A percentile compares a stretch with the other conserved stretches of the same genome.
Evolutionary conservation across 2,113 vertebrate species (phyloP).

Genomic region (Syrrhaptes paradoxus): DNA sequence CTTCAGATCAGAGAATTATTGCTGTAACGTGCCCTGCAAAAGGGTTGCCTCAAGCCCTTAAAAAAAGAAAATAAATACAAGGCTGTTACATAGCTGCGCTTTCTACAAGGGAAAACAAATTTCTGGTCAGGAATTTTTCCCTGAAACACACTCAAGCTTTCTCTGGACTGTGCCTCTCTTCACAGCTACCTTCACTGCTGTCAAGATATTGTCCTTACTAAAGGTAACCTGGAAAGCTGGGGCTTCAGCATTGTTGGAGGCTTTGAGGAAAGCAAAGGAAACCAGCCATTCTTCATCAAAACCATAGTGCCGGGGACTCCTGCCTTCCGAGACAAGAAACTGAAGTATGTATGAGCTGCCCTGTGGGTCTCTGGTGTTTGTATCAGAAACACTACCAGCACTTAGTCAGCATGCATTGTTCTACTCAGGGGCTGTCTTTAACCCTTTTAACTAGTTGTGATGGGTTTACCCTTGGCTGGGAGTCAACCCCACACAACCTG

Average conservation of each 20-base stretch:
- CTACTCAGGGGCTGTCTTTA: neutral
- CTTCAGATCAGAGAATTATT: neutral
- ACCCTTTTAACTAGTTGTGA: too few species aligned
- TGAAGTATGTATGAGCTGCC: slow-evolving; percentile 80
- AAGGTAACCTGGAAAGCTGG: slow-evolving; percentile 91
- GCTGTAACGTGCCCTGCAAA: neutral
- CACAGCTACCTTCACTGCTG: slow-evolving; percentile 90
- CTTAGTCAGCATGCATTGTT: accelerated
- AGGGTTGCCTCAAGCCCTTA: neutral
- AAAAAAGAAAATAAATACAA: neutral
- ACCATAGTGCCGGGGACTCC: slow-evolving; percentile 93
- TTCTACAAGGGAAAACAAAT: neutral
- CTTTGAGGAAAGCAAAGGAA: slow-evolving; percentile 88
- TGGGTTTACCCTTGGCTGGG: too few species aligned
- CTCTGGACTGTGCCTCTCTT: neutral
- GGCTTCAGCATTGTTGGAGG: slow-evolving; percentile 95
- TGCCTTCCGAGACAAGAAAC: slow-evolving; percentile 86
- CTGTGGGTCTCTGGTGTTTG: neutral
- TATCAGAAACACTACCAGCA: accelerated
- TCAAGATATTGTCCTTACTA: slow-evolving; percentile 86
- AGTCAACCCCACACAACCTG: too few species aligned
- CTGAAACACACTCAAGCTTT: neutral
- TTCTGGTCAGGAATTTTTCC: neutral
- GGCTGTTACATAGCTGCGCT: neutral
- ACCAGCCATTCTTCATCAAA: slow-evolving; percentile 95